Base-by-base conservation (phyloP, 2,797 vertebrate genomes). In the Borostomias antarcticus region DNA sequence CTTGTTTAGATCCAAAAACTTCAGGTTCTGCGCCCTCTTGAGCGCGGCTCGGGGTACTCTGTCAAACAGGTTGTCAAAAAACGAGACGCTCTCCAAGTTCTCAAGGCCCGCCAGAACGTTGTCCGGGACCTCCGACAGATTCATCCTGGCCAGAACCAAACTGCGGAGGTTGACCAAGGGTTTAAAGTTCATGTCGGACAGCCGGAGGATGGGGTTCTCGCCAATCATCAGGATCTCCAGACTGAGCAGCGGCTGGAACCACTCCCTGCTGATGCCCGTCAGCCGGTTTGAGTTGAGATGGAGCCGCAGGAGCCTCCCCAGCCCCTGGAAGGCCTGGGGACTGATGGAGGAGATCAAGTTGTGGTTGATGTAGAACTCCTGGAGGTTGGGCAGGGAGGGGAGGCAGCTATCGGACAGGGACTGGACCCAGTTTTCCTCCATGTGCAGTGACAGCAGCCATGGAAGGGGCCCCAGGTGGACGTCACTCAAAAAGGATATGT, bases 1-100 rank as follows among this genome's bases (percentile, higher is more conserved):
- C 82, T 95, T 95, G 80, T 96, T 96, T 77, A 96, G 89, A 84
- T 96, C 95, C 80, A 96, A 83, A 89, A 96, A 96, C 81, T 95
- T 95, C 57, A 96, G 94, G 69, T 92, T 94, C 66, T 84, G 82
- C 53, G 88, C 90, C 78, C 92, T 92, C 58, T 91, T 92, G 76
- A 96, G 92, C 78, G 94, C 92, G 2, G 78, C 74, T 2, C 88
- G 92, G 37, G 94, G 95, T 37, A 96, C 93, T 79, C 84, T 88
- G 8, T 76, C 66, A 76, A 96, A 93, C 78, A 89, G 89, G 66
- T 96, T 96, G 83, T 95, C 93, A 17, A 95, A 96, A 82, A 96
- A 94, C 29, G 95, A 96, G 72, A 96, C 92, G 82, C 95, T 96
- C 85, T 96, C 95, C 77, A 96, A 88, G 68, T 92, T 94, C 52